A percentile compares a stretch with the other conserved stretches of the same genome.
Evolutionary conservation across 2,797 vertebrate species (phyloP).

Genomic region (Stomatorhinus walkeri): DNA sequence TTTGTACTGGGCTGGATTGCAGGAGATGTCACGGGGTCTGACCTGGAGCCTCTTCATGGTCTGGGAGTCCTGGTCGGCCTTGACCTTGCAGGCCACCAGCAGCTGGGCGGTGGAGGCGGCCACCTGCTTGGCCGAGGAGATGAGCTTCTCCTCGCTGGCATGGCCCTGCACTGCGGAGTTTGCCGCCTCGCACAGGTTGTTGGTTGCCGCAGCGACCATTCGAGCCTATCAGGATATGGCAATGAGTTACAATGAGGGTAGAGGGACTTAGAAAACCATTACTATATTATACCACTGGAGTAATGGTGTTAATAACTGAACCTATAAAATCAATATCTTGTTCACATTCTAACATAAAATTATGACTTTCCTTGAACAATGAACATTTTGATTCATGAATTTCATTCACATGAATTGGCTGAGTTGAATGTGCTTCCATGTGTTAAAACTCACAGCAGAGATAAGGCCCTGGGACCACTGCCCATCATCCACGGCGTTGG

Average conservation of each 20-base stretch:
- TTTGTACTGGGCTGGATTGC: background rate
- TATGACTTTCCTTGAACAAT: background rate
- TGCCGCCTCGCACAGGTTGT: conserved; percentile 73
- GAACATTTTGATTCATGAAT: background rate
- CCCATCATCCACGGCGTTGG: conserved; percentile 87
- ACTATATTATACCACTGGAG: background rate
- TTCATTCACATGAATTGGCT: background rate
- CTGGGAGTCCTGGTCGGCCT: conserved; percentile 80
- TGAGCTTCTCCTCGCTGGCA: conserved; percentile 78
- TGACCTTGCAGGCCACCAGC: conserved; percentile 81
- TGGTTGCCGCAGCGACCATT: conserved; percentile 78
- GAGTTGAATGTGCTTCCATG: background rate
- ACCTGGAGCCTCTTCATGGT: conserved; percentile 84
- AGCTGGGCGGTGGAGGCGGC: conserved; percentile 77
- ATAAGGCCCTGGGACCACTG: conserved; percentile 98
- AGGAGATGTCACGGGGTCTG: conserved; percentile 17
- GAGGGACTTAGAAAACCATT: background rate
- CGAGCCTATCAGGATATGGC: conserved; percentile 54
- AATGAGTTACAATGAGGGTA: background rate
- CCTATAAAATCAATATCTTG: background rate
- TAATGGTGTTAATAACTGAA: background rate
- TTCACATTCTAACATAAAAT: background rate
- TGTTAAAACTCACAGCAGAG: conserved; percentile 80
- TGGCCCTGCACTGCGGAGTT: conserved; percentile 78
- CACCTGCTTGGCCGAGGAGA: conserved; percentile 78